These are phyloP conservation scores for Julus scanicus DNA, from an alignment of 2,888 invertebrate species.

Conservation along the genomic window DNA sequence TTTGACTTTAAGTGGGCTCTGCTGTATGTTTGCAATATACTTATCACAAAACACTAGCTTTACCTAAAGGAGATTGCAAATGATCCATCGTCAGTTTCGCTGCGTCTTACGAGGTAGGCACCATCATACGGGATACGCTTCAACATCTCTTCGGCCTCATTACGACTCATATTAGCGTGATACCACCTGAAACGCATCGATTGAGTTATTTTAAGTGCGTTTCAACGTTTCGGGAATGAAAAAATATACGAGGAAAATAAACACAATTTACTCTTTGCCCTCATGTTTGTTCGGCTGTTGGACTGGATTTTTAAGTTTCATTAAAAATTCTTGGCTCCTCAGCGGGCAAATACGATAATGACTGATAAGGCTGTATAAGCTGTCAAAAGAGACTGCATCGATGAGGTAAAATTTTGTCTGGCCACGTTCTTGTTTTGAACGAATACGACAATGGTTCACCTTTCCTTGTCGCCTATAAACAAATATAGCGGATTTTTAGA, in stretches of 20 bases:
- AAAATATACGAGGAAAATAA: conserved; percentile 27
- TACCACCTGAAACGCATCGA: conserved; percentile 75
- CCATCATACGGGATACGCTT: conserved; percentile 87
- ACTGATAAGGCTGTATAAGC: conserved; percentile 88
- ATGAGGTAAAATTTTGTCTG: conserved; percentile 90
- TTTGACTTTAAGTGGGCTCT: too few relatives aligned
- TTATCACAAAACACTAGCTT: conserved; percentile 64
- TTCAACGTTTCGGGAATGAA: background rate
- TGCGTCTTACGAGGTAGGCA: conserved; percentile 92
- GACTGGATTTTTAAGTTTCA: conserved; percentile 88
- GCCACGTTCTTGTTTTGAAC: conserved; percentile 83
- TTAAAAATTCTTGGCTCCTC: conserved; percentile 88
- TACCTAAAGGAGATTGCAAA: conserved; percentile 91
- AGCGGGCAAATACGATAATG: conserved; percentile 88
- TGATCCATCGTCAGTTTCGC: conserved; percentile 84
- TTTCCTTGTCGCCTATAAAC: conserved; percentile 74
- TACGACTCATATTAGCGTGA: conserved; percentile 81
- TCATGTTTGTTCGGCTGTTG: conserved; percentile 96
- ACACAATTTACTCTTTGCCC: conserved; percentile 75
- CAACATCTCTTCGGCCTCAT: conserved; percentile 88
- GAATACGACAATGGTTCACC: conserved; percentile 92
- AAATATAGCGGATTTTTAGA: background rate
- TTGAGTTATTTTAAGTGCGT: background rate
- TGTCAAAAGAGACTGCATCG: conserved; percentile 88
- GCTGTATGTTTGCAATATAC: too few relatives aligned